Evolutionary conservation across 2,888 invertebrate genomes (phyloP).

Genomic region (Lasioglossum figueresi): DNA sequence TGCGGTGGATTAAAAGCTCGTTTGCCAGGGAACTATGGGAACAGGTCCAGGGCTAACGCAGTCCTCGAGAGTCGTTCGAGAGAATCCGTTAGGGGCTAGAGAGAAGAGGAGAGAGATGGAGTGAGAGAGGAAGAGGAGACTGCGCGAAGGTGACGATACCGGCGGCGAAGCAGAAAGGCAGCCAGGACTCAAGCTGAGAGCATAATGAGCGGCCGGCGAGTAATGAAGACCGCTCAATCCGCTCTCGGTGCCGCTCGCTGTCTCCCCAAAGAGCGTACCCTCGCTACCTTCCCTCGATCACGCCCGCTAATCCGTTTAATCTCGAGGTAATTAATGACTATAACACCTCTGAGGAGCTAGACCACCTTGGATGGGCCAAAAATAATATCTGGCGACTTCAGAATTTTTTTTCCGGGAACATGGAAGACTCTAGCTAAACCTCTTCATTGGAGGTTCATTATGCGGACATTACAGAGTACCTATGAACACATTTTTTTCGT

Average conservation of each 20-base stretch:
- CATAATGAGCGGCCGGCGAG: constrained; percentile 79
- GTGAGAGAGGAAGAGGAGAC: constrained; percentile 1
- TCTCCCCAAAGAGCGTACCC: constrained; percentile 66
- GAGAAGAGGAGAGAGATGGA: neutral
- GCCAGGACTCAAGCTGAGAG: constrained; percentile 76
- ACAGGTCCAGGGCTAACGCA: neutral
- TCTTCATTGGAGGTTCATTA: neutral
- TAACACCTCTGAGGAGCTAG: constrained; percentile 57
- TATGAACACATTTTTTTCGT: neutral
- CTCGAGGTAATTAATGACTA: constrained; percentile 75
- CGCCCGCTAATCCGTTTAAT: constrained; percentile 73
- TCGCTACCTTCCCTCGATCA: constrained; percentile 64
- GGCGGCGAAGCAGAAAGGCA: constrained; percentile 30
- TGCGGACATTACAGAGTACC: neutral
- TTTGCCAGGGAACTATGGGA: constrained; percentile 17
- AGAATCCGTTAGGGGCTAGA: neutral
- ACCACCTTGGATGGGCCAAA: neutral
- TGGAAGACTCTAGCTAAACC: neutral
- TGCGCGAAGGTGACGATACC: constrained; percentile 56
- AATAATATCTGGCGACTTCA: neutral
- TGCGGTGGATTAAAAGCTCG: constrained; percentile 42
- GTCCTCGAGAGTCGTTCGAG: constrained; percentile 5
- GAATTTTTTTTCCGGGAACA: neutral
- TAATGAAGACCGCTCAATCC: constrained; percentile 81
- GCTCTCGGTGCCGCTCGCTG: constrained; percentile 67